These are phyloP conservation scores for Amniataba percoides DNA, from an alignment of 2,797 vertebrate genomes.

Conservation along the genomic window DNA sequence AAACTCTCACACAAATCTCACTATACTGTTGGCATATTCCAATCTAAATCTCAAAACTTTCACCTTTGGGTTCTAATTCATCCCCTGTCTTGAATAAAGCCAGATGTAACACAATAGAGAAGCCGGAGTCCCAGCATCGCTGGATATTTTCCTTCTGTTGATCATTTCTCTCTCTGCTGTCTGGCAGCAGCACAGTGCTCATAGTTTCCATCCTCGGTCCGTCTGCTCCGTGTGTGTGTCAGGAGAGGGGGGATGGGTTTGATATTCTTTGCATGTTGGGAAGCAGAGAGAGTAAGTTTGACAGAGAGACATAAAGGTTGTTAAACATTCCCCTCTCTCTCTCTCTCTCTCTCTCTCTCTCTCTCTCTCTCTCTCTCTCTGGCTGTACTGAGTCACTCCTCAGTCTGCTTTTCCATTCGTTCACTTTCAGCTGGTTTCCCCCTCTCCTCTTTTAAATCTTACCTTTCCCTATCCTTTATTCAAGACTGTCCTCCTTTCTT, in stretches of 20 bases:
- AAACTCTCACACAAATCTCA: not conserved
- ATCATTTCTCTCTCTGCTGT: constrained; percentile 73
- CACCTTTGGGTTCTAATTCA: not conserved
- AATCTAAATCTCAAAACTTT: not conserved
- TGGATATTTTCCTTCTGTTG: constrained; percentile 62
- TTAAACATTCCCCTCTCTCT: constrained; percentile 62
- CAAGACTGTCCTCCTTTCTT: constrained; percentile 5
- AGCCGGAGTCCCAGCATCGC: constrained; percentile 36
- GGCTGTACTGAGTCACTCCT: constrained; percentile 55
- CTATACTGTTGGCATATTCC: not conserved
- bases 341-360: no score
- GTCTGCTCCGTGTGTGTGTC: constrained; percentile 64
- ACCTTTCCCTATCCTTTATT: constrained; percentile 34
- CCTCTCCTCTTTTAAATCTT: constrained; percentile 40
- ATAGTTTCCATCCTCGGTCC: constrained; percentile 80
- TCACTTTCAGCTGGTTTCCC: constrained; percentile 53
- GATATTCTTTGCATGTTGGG: constrained; percentile 69
- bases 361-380: constrained; percentile 54
- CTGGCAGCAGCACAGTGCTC: constrained; percentile 73
- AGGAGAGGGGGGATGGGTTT: constrained; percentile 57
- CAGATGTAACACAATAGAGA: constrained; percentile 13
- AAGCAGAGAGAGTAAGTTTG: constrained; percentile 61
- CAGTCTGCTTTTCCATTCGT: constrained; percentile 68
- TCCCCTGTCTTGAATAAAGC: not conserved
- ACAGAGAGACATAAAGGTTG: constrained; percentile 65